These are phyloP conservation scores for Eleginops maclovinus DNA, from an alignment of 2,113 vertebrate genomes.

Conservation along the genomic window DNA sequence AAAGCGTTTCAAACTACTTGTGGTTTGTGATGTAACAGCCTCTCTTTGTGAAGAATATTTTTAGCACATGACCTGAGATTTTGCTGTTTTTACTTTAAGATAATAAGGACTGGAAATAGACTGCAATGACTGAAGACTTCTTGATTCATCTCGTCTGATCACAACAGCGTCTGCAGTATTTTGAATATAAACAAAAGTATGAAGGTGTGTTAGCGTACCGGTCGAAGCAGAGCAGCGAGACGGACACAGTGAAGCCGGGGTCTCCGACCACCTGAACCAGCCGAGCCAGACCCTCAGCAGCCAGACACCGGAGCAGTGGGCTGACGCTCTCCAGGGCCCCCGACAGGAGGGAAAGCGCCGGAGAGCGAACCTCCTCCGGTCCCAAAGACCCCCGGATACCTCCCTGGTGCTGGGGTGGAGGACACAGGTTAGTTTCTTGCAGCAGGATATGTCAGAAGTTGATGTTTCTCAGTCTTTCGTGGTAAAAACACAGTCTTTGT, in stretches of 20 bases:
- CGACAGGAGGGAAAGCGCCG: conserved; percentile 84
- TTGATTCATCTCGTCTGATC: neutral
- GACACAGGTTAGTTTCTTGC: neutral
- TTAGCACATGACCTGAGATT: neutral
- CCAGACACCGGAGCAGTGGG: conserved; percentile 89
- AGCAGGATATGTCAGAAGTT: no score
- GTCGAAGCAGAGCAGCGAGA: conserved; percentile 93
- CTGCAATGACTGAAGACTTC: neutral
- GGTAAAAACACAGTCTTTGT: no score
- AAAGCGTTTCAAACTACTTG: neutral
- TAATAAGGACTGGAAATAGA: neutral
- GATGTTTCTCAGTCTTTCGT: no score
- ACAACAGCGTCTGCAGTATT: neutral
- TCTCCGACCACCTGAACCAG: conserved; percentile 90
- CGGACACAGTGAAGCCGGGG: conserved; percentile 86
- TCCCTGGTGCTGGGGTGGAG: conserved; percentile 62
- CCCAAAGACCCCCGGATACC: conserved; percentile 81
- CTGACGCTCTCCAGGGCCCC: conserved; percentile 89
- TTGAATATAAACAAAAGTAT: neutral
- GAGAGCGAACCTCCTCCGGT: conserved; percentile 87
- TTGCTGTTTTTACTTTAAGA: neutral
- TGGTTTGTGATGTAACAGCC: neutral
- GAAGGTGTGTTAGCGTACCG: conserved; percentile 78
- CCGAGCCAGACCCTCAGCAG: conserved; percentile 90
- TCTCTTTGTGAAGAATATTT: neutral